Conservation (phyloP, 2,797 vertebrate genomes). For the Sebastes itinus region DNA sequence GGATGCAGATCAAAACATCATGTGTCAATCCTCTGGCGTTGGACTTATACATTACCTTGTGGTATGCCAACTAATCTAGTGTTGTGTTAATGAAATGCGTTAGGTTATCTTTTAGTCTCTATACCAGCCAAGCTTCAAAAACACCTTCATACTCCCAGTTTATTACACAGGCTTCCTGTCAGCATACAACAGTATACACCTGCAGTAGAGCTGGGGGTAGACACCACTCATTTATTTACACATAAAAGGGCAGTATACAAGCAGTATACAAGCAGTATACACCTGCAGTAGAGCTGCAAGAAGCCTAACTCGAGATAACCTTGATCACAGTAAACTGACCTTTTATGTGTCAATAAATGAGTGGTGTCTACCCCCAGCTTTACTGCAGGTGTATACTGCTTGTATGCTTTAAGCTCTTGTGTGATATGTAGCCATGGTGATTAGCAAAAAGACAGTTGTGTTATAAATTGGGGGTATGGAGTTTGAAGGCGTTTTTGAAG, state of each 20-base stretch:
- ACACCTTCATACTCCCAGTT: neutral
- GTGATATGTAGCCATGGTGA: neutral
- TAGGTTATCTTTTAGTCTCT: neutral
- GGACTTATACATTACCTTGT: neutral
- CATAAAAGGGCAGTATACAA: no score
- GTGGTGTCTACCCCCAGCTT: neutral
- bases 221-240: no score
- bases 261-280: neutral
- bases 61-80: neutral
- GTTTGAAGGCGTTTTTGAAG: no score
- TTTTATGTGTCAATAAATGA: no score
- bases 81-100: neutral
- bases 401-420: neutral
- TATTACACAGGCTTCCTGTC: neutral
- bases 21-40: neutral
- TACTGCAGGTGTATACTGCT: neutral
- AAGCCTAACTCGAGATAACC: neutral
- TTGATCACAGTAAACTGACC: neutral
- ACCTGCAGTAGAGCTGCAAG: neutral
- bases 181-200: neutral
- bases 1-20: conserved; percentile 13
- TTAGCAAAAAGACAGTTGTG: no score
- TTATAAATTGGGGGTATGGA: no score
- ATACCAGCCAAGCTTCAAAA: no score
- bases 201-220: neutral